phyloP scores from a whole-genome alignment of 2,113 vertebrate genomes.

The Alexandromys fortis region DNA sequence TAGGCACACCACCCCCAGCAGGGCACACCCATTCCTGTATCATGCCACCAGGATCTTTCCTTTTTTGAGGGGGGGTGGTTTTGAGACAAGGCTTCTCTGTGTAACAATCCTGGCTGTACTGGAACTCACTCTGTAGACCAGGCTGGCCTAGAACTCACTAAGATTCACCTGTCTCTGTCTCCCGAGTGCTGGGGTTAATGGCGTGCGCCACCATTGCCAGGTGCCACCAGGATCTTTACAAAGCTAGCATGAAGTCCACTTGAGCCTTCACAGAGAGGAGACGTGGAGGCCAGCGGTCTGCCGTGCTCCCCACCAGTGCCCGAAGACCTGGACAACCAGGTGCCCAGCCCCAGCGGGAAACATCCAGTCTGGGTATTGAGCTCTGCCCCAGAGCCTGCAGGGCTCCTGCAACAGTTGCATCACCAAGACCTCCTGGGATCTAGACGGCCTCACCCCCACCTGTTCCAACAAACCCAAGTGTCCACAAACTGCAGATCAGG shows the following conservation, averaged over 20 bases:
- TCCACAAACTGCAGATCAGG: background rate
- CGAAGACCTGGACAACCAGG: background rate
- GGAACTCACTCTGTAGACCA: too few species aligned
- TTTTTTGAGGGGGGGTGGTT: too few species aligned
- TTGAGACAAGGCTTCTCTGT: too few species aligned
- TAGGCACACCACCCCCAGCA: background rate
- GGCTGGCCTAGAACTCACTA: too few species aligned
- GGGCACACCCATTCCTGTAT: background rate
- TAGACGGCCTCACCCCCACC: background rate
- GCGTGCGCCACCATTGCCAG: accelerated
- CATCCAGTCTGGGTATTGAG: background rate
- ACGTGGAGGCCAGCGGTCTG: background rate
- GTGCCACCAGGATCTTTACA: background rate
- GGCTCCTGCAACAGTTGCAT: background rate
- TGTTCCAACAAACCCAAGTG: background rate
- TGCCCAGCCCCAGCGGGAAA: background rate
- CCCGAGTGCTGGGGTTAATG: too few species aligned
- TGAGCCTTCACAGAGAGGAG: background rate
- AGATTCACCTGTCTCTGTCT: too few species aligned
- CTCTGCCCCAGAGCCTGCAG: accelerated
- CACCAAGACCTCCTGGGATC: background rate
- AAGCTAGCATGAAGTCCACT: background rate
- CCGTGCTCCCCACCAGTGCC: background rate
- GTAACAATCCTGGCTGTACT: too few species aligned
- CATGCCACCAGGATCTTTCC: background rate